Percentiles rank a stretch among this genome's conserved stretches.
Conservation (phyloP, 2,888 invertebrate species). For the Caenorhabditis imperialis region DNA sequence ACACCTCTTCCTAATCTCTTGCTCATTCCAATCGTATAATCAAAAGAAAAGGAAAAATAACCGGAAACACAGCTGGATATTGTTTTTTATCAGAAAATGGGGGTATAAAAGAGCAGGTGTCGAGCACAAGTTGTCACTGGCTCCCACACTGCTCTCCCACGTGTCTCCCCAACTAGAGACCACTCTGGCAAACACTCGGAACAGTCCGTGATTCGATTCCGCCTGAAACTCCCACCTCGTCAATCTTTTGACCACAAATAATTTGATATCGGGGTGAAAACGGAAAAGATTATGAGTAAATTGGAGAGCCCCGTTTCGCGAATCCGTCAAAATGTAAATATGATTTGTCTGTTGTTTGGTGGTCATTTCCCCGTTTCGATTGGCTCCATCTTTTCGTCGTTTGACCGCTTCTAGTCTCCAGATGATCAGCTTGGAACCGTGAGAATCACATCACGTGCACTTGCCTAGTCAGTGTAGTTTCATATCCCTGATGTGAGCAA, state of each 20-base stretch:
- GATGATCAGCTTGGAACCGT: conserved; percentile 1
- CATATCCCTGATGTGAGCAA: no score
- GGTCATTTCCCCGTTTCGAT: neutral
- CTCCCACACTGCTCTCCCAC: no score
- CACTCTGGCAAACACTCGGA: no score
- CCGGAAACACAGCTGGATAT: no score
- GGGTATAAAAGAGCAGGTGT: no score
- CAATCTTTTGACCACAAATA: conserved; percentile 11
- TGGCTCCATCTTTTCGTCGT: neutral
- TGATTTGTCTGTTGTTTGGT: conserved; percentile 8
- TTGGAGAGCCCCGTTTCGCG: no score
- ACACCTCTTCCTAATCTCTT: conserved; percentile 8
- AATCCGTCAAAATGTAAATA: no score
- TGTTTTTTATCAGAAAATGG: no score
- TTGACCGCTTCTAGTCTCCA: no score
- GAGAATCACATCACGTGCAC: neutral
- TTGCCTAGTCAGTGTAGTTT: conserved; percentile 4
- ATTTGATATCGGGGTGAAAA: neutral
- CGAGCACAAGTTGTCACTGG: no score
- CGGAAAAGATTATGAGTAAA: no score
- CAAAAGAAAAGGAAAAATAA: neutral
- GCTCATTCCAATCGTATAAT: neutral
- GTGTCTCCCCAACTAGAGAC: no score
- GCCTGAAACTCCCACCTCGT: neutral
- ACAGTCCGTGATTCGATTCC: conserved; percentile 16